Evolutionary conservation across 2,888 invertebrate species (phyloP).

Genomic region (Gymnocheta viridis): DNA sequence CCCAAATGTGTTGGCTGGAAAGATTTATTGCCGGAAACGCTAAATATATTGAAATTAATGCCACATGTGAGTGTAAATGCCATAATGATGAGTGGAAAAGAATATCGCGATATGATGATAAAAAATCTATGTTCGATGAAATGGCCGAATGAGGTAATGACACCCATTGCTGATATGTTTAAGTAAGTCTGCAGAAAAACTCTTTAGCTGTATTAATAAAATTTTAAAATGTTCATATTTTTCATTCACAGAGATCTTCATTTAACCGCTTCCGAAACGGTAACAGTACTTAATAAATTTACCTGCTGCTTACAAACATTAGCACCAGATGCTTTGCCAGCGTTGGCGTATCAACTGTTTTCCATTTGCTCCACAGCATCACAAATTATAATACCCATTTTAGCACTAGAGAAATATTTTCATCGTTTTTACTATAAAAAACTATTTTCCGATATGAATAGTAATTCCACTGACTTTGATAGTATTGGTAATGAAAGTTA

Average conservation of each 20-base stretch:
- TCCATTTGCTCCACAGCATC: conserved; percentile 83
- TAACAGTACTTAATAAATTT: conserved; percentile 84
- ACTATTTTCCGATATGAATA: conserved; percentile 78
- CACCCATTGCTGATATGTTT: conserved; percentile 85
- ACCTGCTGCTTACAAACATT: conserved; percentile 83
- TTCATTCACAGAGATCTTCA: conserved; percentile 82
- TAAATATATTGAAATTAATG: conserved; percentile 83
- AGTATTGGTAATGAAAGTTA: conserved; percentile 77
- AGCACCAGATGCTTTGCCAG: conserved; percentile 85
- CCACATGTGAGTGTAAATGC: conserved; percentile 83
- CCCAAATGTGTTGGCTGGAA: conserved; percentile 85
- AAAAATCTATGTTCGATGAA: conserved; percentile 83
- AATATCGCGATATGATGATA: conserved; percentile 84
- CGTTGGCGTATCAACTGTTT: conserved; percentile 85
- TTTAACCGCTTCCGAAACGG: conserved; percentile 83
- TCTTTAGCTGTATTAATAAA: too few species aligned
- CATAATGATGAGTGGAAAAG: conserved; percentile 83
- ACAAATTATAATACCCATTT: conserved; percentile 82
- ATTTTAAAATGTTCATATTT: background rate
- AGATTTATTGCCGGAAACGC: conserved; percentile 84
- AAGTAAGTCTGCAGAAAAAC: too few species aligned
- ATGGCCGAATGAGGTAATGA: conserved; percentile 84
- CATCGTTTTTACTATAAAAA: conserved; percentile 81
- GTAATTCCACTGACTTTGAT: conserved; percentile 80
- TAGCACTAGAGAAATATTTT: conserved; percentile 83